These are phyloP conservation scores for Hecatera dysodea DNA, from an alignment of 2,888 invertebrate species.

Conservation along the genomic window DNA sequence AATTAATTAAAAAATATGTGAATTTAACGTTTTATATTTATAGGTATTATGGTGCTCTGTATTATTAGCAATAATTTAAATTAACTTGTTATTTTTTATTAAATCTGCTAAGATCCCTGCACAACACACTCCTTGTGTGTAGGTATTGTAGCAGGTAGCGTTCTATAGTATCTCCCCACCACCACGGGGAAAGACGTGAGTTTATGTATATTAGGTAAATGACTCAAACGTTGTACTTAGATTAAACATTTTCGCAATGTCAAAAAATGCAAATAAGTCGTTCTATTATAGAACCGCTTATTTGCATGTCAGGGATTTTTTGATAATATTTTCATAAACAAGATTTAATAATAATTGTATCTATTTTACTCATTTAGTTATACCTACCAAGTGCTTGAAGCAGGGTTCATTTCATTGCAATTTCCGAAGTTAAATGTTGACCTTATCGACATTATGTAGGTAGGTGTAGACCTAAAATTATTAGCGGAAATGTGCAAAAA, in stretches of 20 bases:
- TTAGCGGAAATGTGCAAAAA: slow-evolving; percentile 26
- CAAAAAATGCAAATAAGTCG: too few relatives aligned
- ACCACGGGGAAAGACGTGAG: too few relatives aligned
- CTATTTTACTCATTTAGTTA: slow-evolving; percentile 1
- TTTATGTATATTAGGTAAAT: not conserved
- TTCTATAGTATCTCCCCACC: too few relatives aligned
- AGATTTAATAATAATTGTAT: not conserved
- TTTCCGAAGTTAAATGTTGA: slow-evolving; percentile 10
- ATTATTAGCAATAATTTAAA: slow-evolving; percentile 33
- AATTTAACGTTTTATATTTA: slow-evolving; percentile 7
- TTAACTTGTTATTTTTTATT: not conserved
- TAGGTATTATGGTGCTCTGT: slow-evolving; percentile 40
- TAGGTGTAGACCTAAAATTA: not conserved
- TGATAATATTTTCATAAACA: not conserved
- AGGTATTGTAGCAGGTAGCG: not conserved
- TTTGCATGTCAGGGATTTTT: too few relatives aligned
- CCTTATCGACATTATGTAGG: slow-evolving; percentile 5
- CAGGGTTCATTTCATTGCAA: slow-evolving; percentile 16
- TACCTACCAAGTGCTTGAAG: not conserved
- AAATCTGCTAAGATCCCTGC: not conserved
- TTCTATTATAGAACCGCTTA: too few relatives aligned
- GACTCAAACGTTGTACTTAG: too few relatives aligned
- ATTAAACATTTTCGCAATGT: too few relatives aligned
- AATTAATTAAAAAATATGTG: not conserved
- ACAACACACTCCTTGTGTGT: not conserved